Evolutionary conservation across 2,797 vertebrate genomes (phyloP).

Genomic region (Scyliorhinus canicula): DNA sequence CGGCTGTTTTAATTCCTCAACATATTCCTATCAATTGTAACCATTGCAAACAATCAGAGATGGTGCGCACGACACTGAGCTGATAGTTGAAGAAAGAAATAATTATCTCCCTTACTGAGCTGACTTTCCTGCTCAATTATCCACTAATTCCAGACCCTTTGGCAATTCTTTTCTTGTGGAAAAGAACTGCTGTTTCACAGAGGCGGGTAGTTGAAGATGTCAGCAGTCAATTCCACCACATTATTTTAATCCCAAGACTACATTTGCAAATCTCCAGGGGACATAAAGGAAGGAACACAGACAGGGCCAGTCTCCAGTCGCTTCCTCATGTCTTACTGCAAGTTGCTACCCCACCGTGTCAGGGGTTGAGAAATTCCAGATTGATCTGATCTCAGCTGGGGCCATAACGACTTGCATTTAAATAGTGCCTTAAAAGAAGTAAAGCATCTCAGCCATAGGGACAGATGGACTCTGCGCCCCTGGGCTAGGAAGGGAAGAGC

Average conservation of each 20-base stretch:
- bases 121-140: conserved; percentile 17
- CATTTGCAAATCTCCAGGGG: neutral
- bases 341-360: neutral
- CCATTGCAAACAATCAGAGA: neutral
- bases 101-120: conserved; percentile 5
- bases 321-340: neutral
- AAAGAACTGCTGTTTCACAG: neutral
- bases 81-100: neutral
- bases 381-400: neutral
- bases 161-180: neutral
- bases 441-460: neutral
- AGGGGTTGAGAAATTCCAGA: neutral
- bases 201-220: neutral
- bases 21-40: conserved; percentile 16
- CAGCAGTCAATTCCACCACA: neutral
- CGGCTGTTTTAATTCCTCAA: neutral
- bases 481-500: neutral
- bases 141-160: conserved; percentile 16
- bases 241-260: neutral
- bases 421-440: neutral
- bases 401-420: neutral
- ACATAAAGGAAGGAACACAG: neutral
- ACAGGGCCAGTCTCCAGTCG: neutral
- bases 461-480: neutral
- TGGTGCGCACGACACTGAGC: neutral